phyloP scores from a whole-genome alignment of 2,888 invertebrate genomes.

The Heliconius hortense region DNA sequence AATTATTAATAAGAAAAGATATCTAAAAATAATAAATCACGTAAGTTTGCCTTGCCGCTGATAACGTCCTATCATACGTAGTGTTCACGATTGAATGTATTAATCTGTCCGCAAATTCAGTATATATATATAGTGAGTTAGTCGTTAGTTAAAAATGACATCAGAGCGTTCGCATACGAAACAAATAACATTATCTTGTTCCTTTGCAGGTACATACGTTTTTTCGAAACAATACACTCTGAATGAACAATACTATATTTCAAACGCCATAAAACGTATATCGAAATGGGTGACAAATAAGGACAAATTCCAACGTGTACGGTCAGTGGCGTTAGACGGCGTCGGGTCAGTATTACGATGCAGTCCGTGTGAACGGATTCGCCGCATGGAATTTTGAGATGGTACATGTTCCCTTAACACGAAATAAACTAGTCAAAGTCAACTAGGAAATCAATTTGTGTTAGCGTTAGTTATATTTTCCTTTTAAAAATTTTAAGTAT shows the following conservation, averaged over 20 bases:
- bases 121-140: too few species aligned
- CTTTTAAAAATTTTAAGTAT: not conserved
- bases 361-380: constrained; percentile 60
- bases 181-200: not conserved
- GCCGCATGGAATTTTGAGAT: constrained; percentile 65
- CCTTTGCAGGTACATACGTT: too few species aligned
- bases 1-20: too few species aligned
- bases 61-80: too few species aligned
- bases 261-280: constrained; percentile 23
- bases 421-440: constrained; percentile 39
- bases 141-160: not conserved
- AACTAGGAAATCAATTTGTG: not conserved
- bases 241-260: constrained; percentile 25
- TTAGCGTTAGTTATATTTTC: not conserved
- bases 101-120: too few species aligned
- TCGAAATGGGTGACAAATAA: constrained; percentile 46
- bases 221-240: not conserved
- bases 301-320: constrained; percentile 61
- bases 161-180: not conserved
- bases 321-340: constrained; percentile 36
- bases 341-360: constrained; percentile 64
- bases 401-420: constrained; percentile 57
- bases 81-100: too few species aligned
- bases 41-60: too few species aligned
- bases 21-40: too few species aligned